Conservation (phyloP, 2,888 invertebrate genomes). For the Pheosia tremula region DNA sequence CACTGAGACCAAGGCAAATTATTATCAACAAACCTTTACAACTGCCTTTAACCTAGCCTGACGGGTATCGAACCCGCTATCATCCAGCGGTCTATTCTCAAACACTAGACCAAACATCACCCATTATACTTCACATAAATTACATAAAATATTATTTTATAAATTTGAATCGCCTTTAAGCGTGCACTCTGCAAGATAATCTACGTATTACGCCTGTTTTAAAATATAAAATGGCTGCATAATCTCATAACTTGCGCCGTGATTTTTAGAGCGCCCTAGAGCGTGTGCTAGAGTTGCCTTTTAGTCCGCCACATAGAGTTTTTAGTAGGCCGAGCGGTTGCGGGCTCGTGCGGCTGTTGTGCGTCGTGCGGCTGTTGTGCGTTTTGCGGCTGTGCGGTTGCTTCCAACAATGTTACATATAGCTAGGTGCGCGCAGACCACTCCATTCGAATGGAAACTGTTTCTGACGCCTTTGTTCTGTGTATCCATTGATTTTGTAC, state of each 20-base stretch:
- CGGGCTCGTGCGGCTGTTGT: slow-evolving; percentile 20
- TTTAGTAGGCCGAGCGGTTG: slow-evolving; percentile 48
- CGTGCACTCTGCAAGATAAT: no score
- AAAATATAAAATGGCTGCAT: background rate
- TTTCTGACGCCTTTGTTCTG: background rate
- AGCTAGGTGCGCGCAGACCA: background rate
- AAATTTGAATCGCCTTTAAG: no score
- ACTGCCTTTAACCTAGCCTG: no score
- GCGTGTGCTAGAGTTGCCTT: slow-evolving; percentile 44
- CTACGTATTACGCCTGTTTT: no score
- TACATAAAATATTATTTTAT: no score
- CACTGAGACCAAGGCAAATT: no score
- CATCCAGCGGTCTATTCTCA: no score
- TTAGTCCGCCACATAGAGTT: slow-evolving; percentile 50
- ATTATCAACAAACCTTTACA: no score
- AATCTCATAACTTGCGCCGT: slow-evolving; percentile 32
- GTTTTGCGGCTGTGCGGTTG: background rate
- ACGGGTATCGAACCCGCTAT: no score
- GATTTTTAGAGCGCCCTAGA: slow-evolving; percentile 30
- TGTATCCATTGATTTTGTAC: slow-evolving; percentile 4
- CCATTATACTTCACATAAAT: no score
- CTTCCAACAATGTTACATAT: background rate
- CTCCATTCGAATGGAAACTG: slow-evolving; percentile 5
- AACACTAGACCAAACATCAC: no score
- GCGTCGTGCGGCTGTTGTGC: slow-evolving; percentile 1